Base-by-base conservation (phyloP, 1,140 invertebrate species). In the Tenebrio molitor region DNA sequence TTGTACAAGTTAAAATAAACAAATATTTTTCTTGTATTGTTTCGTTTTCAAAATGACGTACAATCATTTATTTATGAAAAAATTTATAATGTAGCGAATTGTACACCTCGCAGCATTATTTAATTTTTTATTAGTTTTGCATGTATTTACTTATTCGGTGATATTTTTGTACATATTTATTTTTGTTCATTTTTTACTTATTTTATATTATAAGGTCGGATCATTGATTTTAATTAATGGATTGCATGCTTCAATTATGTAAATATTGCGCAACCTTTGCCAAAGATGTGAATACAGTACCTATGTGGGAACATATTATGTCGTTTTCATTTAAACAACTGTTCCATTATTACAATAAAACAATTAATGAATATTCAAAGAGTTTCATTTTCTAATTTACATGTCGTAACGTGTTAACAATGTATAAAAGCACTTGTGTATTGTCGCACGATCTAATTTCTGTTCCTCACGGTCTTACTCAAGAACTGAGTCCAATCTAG, bases 401-500 rank as follows among this genome's bases (percentile, higher is more conserved):
- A 69, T 41, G 29, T 19, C 8, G 34, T 8, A 69, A 65, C 39
- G 16, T 62, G 23, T 8, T 23, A 39, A 65, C 17, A n/a, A 29
- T 39, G 39, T 42, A 36, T 63, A 36, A 17, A 39, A 64, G 33
- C 62, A 64, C 33, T 64, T 64, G n/a, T n/a, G n/a, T n/a, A n/a
- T n/a, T n/a, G 33, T 58, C 50, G 50, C 50, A 58, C 50, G 50
- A 58, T 58, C 50, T 25, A 1, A 58, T 58, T 58, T 29, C 14
- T 12, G 17, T 23, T 67, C 46, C 6, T 4, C 25, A 29, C 25
- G 8, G 23, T 10, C 3, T 68, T 71, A 83, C 72, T 83, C 81
- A 44, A 81, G 74, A 41, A 82, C 81, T 8, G 81, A 83, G 46
- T 83, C 81, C 23, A 82, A 70, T 72, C 80, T 67, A 6, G 81